These are phyloP conservation scores for Escarpia spicata DNA, from an alignment of 2,888 invertebrate genomes.

Conservation along the genomic window DNA sequence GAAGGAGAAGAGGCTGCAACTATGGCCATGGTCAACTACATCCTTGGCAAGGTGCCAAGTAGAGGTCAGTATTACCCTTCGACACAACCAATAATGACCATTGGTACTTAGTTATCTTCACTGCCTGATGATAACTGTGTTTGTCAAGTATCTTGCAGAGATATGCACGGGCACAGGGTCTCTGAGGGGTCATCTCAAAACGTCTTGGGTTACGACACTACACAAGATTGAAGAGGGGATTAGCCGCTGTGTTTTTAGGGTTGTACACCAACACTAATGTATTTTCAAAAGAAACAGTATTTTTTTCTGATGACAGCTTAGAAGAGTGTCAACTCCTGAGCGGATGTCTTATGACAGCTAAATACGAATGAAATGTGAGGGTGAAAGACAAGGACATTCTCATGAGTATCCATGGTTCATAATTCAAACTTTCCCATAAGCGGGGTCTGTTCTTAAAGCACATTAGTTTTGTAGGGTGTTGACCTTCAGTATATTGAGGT, in stretches of 20 bases:
- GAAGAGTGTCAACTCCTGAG: too few relatives aligned
- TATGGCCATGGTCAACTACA: slow-evolving; percentile 34
- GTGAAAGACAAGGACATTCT: too few relatives aligned
- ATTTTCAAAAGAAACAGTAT: not conserved
- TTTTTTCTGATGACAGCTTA: not conserved
- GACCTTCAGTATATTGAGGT: not conserved
- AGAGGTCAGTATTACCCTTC: slow-evolving; percentile 41
- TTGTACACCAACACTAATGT: too few relatives aligned
- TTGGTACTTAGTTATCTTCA: not conserved
- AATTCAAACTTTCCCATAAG: not conserved
- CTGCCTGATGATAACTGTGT: not conserved
- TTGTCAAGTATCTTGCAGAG: not conserved
- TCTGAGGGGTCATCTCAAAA: not conserved
- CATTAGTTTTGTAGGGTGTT: not conserved
- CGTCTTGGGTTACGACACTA: not conserved
- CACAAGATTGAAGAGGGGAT: not conserved
- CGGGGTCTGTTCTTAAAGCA: not conserved
- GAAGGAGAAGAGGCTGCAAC: slow-evolving; percentile 23
- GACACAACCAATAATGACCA: not conserved
- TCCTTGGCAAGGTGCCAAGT: slow-evolving; percentile 43
- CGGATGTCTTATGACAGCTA: too few relatives aligned
- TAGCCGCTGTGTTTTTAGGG: not conserved
- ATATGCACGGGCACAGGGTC: not conserved
- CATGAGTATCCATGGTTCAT: not conserved
- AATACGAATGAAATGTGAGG: too few relatives aligned